Conservation (phyloP, 2,797 vertebrate genomes). For the Pyrocephalus nanus region DNA sequence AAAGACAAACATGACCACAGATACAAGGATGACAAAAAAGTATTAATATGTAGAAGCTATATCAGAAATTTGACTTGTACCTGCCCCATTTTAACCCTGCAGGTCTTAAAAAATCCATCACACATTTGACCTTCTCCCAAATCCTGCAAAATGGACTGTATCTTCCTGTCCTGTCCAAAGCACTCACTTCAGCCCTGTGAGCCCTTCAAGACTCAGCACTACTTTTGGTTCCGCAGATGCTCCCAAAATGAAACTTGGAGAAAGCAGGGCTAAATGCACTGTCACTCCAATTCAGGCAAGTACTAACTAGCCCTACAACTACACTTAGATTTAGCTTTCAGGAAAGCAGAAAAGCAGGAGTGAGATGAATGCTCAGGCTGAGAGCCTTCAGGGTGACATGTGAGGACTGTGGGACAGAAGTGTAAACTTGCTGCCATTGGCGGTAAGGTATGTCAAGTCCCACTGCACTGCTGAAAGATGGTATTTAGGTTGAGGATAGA, state of each 20-base stretch:
- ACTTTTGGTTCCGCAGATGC: neutral
- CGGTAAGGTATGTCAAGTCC: neutral
- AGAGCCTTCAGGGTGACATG: neutral
- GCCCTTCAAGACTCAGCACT: neutral
- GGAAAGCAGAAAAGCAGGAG: neutral
- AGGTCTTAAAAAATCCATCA: neutral
- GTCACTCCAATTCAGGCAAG: neutral
- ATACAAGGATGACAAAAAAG: neutral
- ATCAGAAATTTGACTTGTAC: fast-evolving
- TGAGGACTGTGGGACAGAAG: neutral
- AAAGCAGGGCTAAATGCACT: neutral
- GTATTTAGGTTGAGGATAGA: neutral
- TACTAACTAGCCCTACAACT: neutral
- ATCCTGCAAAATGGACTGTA: neutral
- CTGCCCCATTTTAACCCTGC: neutral
- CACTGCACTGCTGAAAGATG: neutral
- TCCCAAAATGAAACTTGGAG: neutral
- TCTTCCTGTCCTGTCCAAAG: neutral
- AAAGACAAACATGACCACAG: neutral
- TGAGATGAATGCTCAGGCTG: neutral
- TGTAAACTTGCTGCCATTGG: neutral
- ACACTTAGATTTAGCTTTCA: neutral
- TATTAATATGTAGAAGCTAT: neutral
- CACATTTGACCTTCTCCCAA: fast-evolving
- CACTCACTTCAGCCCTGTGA: neutral